Conservation (phyloP, 2,113 vertebrate species). For the Sinocyclocheilus anshuiensis region DNA sequence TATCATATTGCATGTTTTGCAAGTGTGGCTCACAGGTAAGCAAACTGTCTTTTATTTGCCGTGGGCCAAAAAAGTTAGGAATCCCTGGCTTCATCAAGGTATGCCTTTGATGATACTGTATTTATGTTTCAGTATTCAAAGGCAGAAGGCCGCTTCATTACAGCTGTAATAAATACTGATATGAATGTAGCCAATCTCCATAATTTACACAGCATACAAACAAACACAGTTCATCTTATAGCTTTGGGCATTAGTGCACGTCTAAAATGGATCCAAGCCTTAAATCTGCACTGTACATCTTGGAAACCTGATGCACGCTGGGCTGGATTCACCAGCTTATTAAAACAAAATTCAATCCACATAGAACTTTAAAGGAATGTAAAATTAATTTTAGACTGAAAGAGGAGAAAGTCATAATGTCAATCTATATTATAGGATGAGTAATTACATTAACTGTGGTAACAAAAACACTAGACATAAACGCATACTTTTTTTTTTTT, state of each 20-base stretch:
- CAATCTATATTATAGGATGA: not conserved
- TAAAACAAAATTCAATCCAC: not conserved
- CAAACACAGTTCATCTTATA: not conserved
- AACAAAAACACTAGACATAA: not conserved
- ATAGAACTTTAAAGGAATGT: not conserved
- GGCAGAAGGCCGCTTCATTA: not conserved
- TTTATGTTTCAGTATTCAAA: not conserved
- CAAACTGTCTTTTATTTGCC: not conserved
- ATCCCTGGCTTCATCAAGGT: not conserved
- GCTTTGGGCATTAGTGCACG: not conserved
- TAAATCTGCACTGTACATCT: constrained; percentile 6
- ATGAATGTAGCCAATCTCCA: not conserved
- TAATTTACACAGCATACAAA: not conserved
- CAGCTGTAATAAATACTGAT: not conserved
- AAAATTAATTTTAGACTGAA: not conserved
- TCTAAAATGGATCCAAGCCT: not conserved
- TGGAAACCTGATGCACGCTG: not conserved
- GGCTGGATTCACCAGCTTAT: not conserved
- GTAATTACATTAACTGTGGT: not conserved
- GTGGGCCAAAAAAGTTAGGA: not conserved
- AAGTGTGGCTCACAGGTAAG: not conserved
- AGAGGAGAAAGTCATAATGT: not conserved
- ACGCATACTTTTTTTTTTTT: not conserved
- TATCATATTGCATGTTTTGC: not conserved
- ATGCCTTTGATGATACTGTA: not conserved